phyloP scores from a whole-genome alignment of 2,797 vertebrate genomes.

The Lutjanus argentimaculatus region DNA sequence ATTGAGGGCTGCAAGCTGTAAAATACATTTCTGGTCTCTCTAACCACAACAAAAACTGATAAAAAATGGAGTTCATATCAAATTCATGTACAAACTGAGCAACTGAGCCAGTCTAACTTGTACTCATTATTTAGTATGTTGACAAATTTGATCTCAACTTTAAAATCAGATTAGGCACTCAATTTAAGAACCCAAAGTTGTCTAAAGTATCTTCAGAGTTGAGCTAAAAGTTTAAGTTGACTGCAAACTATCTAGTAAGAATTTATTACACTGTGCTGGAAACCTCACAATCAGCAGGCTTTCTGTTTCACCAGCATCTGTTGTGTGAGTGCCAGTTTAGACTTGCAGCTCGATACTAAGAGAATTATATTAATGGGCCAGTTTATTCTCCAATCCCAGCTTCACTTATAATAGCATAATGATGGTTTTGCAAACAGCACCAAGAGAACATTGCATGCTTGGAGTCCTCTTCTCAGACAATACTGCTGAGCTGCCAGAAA shows the following conservation, averaged over 20 bases:
- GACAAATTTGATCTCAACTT: background rate
- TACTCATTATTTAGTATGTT: background rate
- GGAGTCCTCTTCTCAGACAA: slow-evolving; percentile 38
- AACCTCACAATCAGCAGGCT: slow-evolving; percentile 20
- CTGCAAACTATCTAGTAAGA: background rate
- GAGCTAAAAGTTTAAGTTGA: background rate
- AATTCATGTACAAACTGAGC: background rate
- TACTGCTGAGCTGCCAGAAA: slow-evolving; percentile 12
- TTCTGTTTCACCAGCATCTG: slow-evolving; percentile 42
- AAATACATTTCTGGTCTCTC: background rate
- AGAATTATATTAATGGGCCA: slow-evolving; percentile 41
- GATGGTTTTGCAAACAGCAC: slow-evolving; percentile 20
- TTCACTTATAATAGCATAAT: background rate
- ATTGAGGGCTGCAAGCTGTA: background rate
- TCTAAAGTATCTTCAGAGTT: background rate
- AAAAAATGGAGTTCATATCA: background rate
- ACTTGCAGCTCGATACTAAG: slow-evolving; percentile 22
- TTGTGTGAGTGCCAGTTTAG: background rate
- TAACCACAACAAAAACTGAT: background rate
- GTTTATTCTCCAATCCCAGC: slow-evolving; percentile 23
- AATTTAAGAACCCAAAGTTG: background rate
- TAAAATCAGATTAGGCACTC: background rate
- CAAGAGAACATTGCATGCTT: slow-evolving; percentile 16
- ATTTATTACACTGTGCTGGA: slow-evolving; percentile 16
- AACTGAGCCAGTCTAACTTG: background rate